phyloP scores from a whole-genome alignment of 2,797 vertebrate genomes.

The Carcharodon carcharias region DNA sequence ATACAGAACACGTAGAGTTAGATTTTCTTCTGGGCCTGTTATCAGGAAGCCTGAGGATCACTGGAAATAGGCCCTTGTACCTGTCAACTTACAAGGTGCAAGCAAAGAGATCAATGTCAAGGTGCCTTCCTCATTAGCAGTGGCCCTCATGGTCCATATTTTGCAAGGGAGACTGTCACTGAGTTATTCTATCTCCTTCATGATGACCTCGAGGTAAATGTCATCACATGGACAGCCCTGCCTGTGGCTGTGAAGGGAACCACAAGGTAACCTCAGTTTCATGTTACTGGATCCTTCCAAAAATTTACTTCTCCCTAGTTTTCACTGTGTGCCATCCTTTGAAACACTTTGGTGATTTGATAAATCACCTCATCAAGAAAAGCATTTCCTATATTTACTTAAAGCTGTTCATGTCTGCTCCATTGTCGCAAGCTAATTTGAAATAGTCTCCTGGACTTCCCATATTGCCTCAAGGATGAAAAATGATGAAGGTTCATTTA shows the following conservation, averaged over 20 bases:
- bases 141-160: background rate
- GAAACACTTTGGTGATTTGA: background rate
- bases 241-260: background rate
- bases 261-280: background rate
- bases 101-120: background rate
- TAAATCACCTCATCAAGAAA: background rate
- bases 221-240: background rate
- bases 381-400: background rate
- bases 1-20: background rate
- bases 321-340: background rate
- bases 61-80: background rate
- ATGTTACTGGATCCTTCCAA: background rate
- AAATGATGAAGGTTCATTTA: background rate
- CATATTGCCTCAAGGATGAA: background rate
- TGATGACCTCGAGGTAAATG: background rate
- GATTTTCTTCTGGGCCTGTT: background rate
- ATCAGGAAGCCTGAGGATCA: background rate
- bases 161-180: background rate
- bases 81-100: no score
- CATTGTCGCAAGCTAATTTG: background rate
- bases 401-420: background rate
- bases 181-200: background rate
- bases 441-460: background rate
- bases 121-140: background rate
- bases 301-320: background rate